Percentiles rank a stretch among this genome's conserved stretches.
These are phyloP conservation scores for Pharmacophagus antenor DNA, from an alignment of 2,888 invertebrate species.

Conservation along the genomic window DNA sequence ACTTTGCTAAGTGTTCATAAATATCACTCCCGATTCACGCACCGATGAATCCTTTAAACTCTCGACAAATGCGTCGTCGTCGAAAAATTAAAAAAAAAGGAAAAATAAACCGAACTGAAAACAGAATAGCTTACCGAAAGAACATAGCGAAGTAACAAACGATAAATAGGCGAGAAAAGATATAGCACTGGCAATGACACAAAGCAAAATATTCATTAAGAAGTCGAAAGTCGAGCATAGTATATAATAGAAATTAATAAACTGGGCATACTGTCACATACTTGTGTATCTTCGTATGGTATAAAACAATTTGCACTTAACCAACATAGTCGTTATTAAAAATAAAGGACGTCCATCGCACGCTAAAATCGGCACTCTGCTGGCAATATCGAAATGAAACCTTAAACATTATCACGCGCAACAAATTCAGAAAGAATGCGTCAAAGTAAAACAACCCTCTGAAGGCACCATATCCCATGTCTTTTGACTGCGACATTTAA, in stretches of 20 bases:
- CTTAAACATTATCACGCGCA: constrained; percentile 58
- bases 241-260: constrained; percentile 30
- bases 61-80: constrained; percentile 9
- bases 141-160: constrained; percentile 32
- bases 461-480: constrained; percentile 27
- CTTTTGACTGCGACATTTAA: constrained; percentile 53
- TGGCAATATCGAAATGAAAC: constrained; percentile 22
- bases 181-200: constrained; percentile 54
- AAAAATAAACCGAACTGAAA: constrained; percentile 40
- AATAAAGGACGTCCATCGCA: constrained; percentile 16
- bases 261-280: constrained; percentile 51
- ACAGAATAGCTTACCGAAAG: constrained; percentile 37
- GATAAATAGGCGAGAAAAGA: constrained; percentile 40
- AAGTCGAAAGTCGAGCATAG: constrained; percentile 41
- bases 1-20: constrained; percentile 2
- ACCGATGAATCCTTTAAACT: constrained; percentile 12
- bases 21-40: constrained; percentile 6
- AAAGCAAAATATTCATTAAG: constrained; percentile 50
- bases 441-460: constrained; percentile 43
- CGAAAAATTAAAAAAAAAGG: too few relatives aligned
- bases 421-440: constrained; percentile 72
- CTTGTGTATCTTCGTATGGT: constrained; percentile 71
- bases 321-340: constrained; percentile 17
- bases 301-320: constrained; percentile 35
- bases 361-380: constrained; percentile 18